Evolutionary conservation across 2,888 invertebrate species (phyloP).

Genomic region (Drosophila austrosaltans): DNA sequence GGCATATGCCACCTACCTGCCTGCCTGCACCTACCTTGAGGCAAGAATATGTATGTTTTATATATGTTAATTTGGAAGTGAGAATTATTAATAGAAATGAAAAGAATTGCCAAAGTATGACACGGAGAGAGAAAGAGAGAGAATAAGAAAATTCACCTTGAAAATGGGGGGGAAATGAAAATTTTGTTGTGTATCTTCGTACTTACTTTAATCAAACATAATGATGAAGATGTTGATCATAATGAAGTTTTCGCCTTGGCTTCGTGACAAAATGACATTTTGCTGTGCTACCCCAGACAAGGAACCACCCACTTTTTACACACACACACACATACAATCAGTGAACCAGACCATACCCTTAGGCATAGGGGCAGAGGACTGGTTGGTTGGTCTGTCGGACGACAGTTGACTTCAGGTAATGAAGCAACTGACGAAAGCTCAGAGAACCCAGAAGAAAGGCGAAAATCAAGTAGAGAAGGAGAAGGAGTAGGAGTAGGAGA

Average conservation of each 20-base stretch:
- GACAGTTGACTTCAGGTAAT: conserved; percentile 53
- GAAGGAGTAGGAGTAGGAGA: conserved; percentile 29
- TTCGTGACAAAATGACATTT: conserved; percentile 79
- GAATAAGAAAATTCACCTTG: conserved; percentile 16
- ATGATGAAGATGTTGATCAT: conserved; percentile 48
- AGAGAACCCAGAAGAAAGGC: conserved; percentile 21
- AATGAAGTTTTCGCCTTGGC: conserved; percentile 40
- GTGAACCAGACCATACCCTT: conserved; percentile 38
- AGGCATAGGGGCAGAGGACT: conserved; percentile 24
- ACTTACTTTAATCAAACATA: conserved; percentile 70
- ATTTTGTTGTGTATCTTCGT: conserved; percentile 53
- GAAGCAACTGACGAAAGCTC: conserved; percentile 64
- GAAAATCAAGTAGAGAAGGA: conserved; percentile 14
- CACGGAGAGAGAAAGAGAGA: no score
- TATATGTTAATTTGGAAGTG: conserved; percentile 11
- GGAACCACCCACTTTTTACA: conserved; percentile 17
- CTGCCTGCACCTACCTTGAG: neutral
- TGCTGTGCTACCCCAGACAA: conserved; percentile 48
- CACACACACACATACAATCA: neutral
- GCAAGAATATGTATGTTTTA: conserved; percentile 27
- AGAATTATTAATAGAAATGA: conserved; percentile 32
- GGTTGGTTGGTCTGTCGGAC: conserved; percentile 37
- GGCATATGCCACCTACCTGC: neutral
- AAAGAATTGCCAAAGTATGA: conserved; percentile 17
- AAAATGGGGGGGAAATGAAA: conserved; percentile 53